Conservation (phyloP, 2,888 invertebrate species). For the Masnerella sp. region DNA sequence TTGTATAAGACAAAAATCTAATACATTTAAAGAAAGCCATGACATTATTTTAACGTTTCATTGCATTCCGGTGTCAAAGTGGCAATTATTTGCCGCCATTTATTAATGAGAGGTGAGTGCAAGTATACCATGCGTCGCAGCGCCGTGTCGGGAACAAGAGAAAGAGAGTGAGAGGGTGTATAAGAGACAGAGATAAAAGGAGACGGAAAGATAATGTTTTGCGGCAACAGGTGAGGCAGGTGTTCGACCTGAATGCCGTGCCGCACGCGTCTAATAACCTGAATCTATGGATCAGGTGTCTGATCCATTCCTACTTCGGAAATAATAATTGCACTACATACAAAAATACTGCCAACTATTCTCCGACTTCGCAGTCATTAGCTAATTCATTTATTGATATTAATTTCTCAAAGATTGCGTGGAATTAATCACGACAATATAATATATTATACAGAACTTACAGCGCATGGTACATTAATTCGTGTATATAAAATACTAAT, state of each 20-base stretch:
- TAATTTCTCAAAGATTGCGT: constrained; percentile 42
- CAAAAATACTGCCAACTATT: constrained; percentile 41
- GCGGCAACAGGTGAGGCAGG: constrained; percentile 78
- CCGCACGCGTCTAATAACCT: constrained; percentile 76
- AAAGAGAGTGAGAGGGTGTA: constrained; percentile 40
- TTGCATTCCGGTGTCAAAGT: constrained; percentile 49
- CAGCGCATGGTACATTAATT: too few species aligned
- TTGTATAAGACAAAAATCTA: constrained; percentile 28
- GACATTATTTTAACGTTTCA: constrained; percentile 34
- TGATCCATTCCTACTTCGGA: constrained; percentile 68
- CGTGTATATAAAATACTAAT: not conserved
- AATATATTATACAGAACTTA: too few species aligned
- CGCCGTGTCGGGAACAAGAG: constrained; percentile 45
- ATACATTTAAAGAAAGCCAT: constrained; percentile 11
- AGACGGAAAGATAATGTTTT: constrained; percentile 74
- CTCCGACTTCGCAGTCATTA: constrained; percentile 14
- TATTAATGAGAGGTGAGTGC: constrained; percentile 72
- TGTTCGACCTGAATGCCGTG: constrained; percentile 76
- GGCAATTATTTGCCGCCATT: constrained; percentile 71
- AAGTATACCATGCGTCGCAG: constrained; percentile 68
- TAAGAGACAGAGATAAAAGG: constrained; percentile 36
- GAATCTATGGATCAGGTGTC: constrained; percentile 76
- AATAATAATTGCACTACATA: constrained; percentile 68
- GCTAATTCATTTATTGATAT: constrained; percentile 51
- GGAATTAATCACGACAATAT: constrained; percentile 44